Evolutionary conservation across 2,113 vertebrate genomes (phyloP).

Genomic region (Suricata suricatta): DNA sequence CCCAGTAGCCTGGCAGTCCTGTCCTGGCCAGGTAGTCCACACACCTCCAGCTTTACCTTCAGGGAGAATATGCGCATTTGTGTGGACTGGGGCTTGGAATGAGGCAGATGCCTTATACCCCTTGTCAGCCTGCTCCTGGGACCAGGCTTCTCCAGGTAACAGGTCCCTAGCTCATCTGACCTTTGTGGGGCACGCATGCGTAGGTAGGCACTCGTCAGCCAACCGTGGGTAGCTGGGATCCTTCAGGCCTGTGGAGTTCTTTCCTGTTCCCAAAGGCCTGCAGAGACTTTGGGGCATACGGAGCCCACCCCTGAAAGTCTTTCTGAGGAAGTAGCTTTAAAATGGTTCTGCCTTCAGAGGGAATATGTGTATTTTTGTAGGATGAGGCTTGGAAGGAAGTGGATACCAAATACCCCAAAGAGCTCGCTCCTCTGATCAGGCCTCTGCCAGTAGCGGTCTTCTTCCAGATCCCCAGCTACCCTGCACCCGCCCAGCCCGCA

Average conservation of each 20-base stretch:
- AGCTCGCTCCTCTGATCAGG: not conserved
- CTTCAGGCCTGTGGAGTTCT: not conserved
- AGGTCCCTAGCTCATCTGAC: not conserved
- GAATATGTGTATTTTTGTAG: not conserved
- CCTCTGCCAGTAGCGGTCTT: not conserved
- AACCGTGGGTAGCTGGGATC: not conserved
- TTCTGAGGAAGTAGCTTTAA: not conserved
- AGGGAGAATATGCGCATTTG: not conserved
- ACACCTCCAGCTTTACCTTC: not conserved
- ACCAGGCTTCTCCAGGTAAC: not conserved
- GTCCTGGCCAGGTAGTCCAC: not conserved
- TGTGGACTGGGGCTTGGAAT: not conserved
- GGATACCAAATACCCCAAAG: not conserved
- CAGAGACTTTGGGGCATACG: not conserved
- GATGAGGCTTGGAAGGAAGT: not conserved
- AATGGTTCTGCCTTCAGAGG: not conserved
- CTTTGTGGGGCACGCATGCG: not conserved
- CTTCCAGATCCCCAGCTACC: not conserved
- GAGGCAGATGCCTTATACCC: not conserved
- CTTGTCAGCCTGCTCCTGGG: not conserved
- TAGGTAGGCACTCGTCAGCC: not conserved
- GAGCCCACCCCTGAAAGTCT: not conserved
- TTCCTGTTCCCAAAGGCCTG: not conserved
- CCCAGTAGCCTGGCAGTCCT: not conserved
- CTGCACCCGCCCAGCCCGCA: rapidly evolving